Base-by-base conservation (phyloP, 2,888 invertebrate species). In the Acrocyrtus sp. region DNA sequence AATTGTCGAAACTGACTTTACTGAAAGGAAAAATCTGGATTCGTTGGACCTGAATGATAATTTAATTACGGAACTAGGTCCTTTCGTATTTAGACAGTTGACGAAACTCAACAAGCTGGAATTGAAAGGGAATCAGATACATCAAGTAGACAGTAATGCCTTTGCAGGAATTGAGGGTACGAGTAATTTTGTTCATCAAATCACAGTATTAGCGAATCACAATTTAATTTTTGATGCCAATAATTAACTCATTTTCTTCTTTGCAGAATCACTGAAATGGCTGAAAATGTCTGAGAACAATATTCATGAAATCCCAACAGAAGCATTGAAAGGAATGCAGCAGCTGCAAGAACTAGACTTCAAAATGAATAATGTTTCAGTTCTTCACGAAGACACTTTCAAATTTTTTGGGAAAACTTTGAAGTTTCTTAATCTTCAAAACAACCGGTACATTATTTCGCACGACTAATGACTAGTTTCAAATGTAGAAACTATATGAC, bases 381-480 rank as follows among this genome's bases (percentile, higher is more conserved):
- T 88, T 73, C 89, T 96, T 62, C 88, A 89, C 27, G 95, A 95
- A 81, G 94, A 95, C 82, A 93, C 94, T 1, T 80, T 79, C 61
- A 89, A 91, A 6, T 92, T 93, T 54, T 96, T 92, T 82, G 95
- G 95, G 24, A 93, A 94, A 84, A 93, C 94, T 27, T 92, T 96
- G 78, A 95, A 95, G n/a, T 95, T 95, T 85, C 89, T 96, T 27
- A 94, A 94, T 84, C 86, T 96, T 77, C 94, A 95, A 83, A 95
- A 95, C 84, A 95, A 95, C 84, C 91, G 92, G 95, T 95, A 87
- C 91, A 90, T 86, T n/a, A n/a, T n/a, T n/a, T n/a, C n/a, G n/a
- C n/a, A n/a, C n/a, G n/a, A n/a, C n/a, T n/a, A n/a, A n/a, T n/a
- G n/a, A n/a, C n/a, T n/a, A n/a, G n/a, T n/a, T n/a, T n/a, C n/a